These are phyloP conservation scores for Trichopria drosophilae DNA, from an alignment of 2,888 invertebrate species.

Conservation along the genomic window DNA sequence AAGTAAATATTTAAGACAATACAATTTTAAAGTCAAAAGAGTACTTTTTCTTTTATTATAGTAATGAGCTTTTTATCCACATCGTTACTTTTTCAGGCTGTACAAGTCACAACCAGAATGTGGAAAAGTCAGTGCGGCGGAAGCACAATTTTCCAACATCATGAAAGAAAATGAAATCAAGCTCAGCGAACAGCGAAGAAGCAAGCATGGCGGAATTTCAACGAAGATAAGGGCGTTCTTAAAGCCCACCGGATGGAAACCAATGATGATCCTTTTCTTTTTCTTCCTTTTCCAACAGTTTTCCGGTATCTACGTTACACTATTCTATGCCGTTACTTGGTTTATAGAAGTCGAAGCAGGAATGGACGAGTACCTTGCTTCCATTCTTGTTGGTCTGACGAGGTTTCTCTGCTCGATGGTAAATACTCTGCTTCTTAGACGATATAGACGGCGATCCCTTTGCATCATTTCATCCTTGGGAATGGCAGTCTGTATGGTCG, in stretches of 20 bases:
- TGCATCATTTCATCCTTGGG: conserved; percentile 62
- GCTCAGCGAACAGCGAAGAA: conserved; percentile 55
- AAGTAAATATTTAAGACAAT: no score
- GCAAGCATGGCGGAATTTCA: conserved; percentile 49
- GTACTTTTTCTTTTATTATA: background rate
- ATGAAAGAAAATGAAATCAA: conserved; percentile 62
- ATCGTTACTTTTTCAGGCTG: conserved; percentile 38
- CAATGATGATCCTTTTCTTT: conserved; percentile 61
- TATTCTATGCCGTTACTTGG: conserved; percentile 66
- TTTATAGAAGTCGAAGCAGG: conserved; percentile 63
- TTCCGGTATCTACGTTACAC: conserved; percentile 65
- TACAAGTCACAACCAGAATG: conserved; percentile 45
- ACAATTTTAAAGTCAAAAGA: background rate
- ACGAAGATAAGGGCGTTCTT: conserved; percentile 58
- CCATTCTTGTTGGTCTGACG: conserved; percentile 64
- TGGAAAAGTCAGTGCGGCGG: conserved; percentile 54
- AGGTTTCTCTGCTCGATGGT: conserved; percentile 64
- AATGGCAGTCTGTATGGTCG: conserved; percentile 63
- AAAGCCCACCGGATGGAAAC: conserved; percentile 65
- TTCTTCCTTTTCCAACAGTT: conserved; percentile 66
- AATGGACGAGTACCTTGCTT: conserved; percentile 62
- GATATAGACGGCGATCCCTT: conserved; percentile 61
- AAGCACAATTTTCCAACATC: conserved; percentile 61
- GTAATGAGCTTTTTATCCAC: background rate
- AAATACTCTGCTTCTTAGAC: conserved; percentile 62